phyloP scores from a whole-genome alignment of 1,140 invertebrate genomes.

The Diprion similis region DNA sequence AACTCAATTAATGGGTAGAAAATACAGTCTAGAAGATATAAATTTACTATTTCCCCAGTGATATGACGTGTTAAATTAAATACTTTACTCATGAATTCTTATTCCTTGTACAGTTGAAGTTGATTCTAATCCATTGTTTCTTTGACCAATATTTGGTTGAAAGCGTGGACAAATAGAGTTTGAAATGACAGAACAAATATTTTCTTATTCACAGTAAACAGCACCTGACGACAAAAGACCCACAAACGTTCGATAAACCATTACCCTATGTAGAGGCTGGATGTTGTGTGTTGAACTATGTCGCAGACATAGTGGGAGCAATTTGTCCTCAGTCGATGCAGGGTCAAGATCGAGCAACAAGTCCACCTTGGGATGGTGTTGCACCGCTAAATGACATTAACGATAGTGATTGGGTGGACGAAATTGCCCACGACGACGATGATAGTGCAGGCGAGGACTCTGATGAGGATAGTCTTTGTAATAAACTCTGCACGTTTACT shows the following conservation, averaged over 20 bases:
- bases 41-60: neutral
- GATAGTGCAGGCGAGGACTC: constrained; percentile 93
- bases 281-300: constrained; percentile 80
- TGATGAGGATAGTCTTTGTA: constrained; percentile 93
- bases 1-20: neutral
- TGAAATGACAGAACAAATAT: constrained; percentile 7
- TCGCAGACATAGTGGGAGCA: constrained; percentile 73
- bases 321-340: constrained; percentile 60
- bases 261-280: constrained; percentile 74
- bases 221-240: constrained; percentile 53
- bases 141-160: no score
- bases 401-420: constrained; percentile 84
- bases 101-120: no score
- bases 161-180: no score
- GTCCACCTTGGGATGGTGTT: constrained; percentile 82
- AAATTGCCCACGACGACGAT: constrained; percentile 84
- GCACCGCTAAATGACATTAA: constrained; percentile 74
- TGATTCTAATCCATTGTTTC: no score
- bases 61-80: no score
- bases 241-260: constrained; percentile 47
- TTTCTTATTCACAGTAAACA: constrained; percentile 42
- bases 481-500: constrained; percentile 96
- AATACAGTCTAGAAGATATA: neutral
- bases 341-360: constrained; percentile 66
- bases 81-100: no score